Evolutionary conservation across 2,113 vertebrate species (phyloP).

Genomic region (Leptocoma aspasia): DNA sequence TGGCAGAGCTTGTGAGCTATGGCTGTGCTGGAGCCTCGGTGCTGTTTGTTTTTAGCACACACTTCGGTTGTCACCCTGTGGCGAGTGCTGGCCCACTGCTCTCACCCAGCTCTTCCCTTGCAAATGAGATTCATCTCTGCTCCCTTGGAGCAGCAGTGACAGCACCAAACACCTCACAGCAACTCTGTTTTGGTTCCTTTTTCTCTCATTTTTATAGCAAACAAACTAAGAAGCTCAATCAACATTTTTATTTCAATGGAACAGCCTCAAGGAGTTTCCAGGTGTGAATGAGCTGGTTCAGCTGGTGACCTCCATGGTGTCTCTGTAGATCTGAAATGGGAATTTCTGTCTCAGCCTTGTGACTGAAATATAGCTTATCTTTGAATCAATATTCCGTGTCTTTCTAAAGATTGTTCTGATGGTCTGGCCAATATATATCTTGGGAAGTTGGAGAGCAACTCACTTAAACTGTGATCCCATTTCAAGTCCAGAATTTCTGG

Average conservation of each 20-base stretch:
- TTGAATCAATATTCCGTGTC: not conserved
- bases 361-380: not conserved
- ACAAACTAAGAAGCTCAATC: not conserved
- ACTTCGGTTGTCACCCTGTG: not conserved
- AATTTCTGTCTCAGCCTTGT: not conserved
- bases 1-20: not conserved
- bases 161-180: not conserved
- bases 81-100: not conserved
- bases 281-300: not conserved
- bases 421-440: not conserved
- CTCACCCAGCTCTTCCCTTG: not conserved
- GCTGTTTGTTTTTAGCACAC: not conserved
- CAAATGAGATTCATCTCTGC: not conserved
- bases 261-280: not conserved
- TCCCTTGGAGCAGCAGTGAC: not conserved
- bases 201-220: not conserved
- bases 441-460: not conserved
- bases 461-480: not conserved
- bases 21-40: not conserved
- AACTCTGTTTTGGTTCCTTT: accelerated
- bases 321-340: not conserved
- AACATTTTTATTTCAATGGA: not conserved
- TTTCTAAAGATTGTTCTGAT: not conserved
- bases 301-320: accelerated
- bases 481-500: not conserved